Evolutionary conservation across 2,888 invertebrate genomes (phyloP), one percentile per base, ranked within the genome.

Genomic region (Eurytoma californica): DNA sequence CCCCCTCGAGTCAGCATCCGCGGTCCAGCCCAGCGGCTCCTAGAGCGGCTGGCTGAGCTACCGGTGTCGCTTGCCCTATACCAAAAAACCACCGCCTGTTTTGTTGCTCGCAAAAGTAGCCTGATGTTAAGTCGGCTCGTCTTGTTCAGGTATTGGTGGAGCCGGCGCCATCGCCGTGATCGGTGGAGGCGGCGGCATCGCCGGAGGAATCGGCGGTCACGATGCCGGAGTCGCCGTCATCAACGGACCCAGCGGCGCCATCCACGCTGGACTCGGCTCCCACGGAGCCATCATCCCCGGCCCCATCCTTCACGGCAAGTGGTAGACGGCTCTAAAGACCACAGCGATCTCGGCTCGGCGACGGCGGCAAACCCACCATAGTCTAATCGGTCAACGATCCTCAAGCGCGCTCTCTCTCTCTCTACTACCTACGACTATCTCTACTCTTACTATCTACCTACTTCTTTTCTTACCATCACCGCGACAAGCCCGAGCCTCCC

Each of bases 261-360:
- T 90, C 90, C 90, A 90, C 83, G 90, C 90, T 83, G 90, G 90
- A 82, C 90, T 90, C 83, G 90, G 90, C 87, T 86, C 89, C 85
- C 90, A 90, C 88, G 90, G 90, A 89, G 90, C 90, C 75, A 88
- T 90, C 90, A 89, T 90, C 89, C 88, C 89, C 84, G 89, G 86
- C 84, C 84, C 84, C 84, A 85, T 87, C 83, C 39, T 39, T 39
- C 83, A 83, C 69, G 87, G 86, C 87, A 89, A 89, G 85, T 90
- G 88, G 87, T 90, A 90, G 87, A 89, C 88, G 89, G 86, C 87
- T 86, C 84, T 87, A 73, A 39, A 39, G 73, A 77, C 78, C 75
- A 78, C 76, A 87, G 89, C 88, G 89, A 90, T 90, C 90, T 90
- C 90, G 90, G 90, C 89, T 88, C 88, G 89, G 90, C 90, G 89